Percentiles rank a stretch among this genome's conserved stretches.
Evolutionary conservation across 2,113 vertebrate genomes (phyloP).

Genomic region (Tretioscincus oriximinensis): DNA sequence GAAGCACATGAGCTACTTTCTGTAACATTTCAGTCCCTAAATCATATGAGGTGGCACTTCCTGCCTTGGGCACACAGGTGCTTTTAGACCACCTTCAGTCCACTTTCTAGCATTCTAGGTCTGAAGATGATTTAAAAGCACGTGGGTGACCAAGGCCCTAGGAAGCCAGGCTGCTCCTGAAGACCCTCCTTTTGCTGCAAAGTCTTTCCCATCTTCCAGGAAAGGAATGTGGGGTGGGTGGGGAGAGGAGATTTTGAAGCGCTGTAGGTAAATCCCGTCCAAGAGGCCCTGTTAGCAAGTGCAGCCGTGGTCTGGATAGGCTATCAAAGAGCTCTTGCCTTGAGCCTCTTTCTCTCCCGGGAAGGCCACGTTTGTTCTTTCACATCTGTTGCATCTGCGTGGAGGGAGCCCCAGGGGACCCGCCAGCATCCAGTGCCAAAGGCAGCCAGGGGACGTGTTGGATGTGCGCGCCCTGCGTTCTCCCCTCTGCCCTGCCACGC

Average conservation of each 20-base stretch:
- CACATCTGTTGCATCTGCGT: background rate
- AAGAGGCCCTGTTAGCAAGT: too few relatives aligned
- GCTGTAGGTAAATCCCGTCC: background rate
- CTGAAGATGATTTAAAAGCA: too few relatives aligned
- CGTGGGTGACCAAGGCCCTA: too few relatives aligned
- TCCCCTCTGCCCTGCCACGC: rapidly evolving
- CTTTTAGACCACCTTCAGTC: too few relatives aligned
- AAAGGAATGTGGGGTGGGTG: too few relatives aligned
- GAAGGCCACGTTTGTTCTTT: background rate
- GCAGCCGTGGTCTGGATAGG: too few relatives aligned
- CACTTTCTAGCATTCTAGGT: too few relatives aligned
- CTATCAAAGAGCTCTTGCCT: background rate
- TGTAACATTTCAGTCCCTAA: background rate
- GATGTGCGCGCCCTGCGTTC: background rate
- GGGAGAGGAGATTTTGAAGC: too few relatives aligned
- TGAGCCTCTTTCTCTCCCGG: background rate
- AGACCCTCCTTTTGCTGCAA: background rate
- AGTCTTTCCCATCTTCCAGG: background rate
- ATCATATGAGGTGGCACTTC: too few relatives aligned
- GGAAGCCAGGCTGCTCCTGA: background rate
- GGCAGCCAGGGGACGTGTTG: conserved; percentile 19
- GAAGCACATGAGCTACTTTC: background rate
- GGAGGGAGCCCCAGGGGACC: background rate
- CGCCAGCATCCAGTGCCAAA: rapidly evolving
- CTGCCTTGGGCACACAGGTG: too few relatives aligned